phyloP scores from a whole-genome alignment of 2,797 vertebrate genomes.

The Scyliorhinus canicula region DNA sequence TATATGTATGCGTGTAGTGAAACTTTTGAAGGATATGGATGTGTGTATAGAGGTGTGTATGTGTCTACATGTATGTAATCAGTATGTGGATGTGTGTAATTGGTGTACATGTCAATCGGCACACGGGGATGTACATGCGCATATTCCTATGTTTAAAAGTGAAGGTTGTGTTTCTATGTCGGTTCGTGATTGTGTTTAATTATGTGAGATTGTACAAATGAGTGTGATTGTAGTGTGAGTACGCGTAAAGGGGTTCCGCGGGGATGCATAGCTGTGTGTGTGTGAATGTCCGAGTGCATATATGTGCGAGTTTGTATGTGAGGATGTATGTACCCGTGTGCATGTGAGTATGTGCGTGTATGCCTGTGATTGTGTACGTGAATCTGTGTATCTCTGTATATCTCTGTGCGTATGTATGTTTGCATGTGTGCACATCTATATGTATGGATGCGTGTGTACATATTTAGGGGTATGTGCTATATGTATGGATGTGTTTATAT shows the following conservation, averaged over 20 bases:
- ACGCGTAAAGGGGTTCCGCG: not conserved
- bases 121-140: not conserved
- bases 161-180: not conserved
- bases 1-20: not conserved
- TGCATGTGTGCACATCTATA: not conserved
- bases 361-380: too few species aligned
- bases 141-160: not conserved
- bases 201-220: not conserved
- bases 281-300: not conserved
- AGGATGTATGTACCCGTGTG: too few species aligned
- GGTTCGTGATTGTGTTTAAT: not conserved
- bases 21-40: too few species aligned
- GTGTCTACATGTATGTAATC: too few species aligned
- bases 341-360: too few species aligned
- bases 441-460: not conserved
- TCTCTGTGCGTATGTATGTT: not conserved
- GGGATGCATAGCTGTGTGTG: not conserved
- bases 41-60: too few species aligned
- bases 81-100: too few species aligned
- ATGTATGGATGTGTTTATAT: not conserved
- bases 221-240: not conserved
- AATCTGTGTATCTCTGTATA: not conserved
- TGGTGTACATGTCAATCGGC: not conserved
- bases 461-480: not conserved
- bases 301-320: not conserved